These are phyloP conservation scores for Geococcyx californianus DNA, from an alignment of 2,113 vertebrate species.

Conservation along the genomic window DNA sequence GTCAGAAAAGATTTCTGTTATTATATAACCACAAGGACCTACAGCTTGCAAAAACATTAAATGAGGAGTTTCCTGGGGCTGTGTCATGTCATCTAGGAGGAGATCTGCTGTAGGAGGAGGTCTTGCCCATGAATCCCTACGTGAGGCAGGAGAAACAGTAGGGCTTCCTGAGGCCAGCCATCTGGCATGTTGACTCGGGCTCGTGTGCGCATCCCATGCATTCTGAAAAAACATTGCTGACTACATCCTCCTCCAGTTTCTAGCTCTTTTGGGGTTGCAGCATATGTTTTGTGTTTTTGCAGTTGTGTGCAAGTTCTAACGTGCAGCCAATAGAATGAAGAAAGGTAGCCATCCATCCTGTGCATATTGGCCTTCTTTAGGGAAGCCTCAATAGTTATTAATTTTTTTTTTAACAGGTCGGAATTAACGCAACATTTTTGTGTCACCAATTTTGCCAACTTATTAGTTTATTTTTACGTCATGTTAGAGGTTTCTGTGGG, in stretches of 20 bases:
- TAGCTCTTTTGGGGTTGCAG: neutral
- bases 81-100: fast-evolving
- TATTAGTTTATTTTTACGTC: neutral
- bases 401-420: neutral
- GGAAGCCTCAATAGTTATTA: neutral
- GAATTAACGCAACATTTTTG: neutral
- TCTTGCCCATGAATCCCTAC: neutral
- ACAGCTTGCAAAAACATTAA: neutral
- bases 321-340: neutral
- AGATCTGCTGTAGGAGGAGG: neutral
- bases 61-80: neutral
- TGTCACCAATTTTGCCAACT: neutral
- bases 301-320: neutral
- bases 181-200: fast-evolving
- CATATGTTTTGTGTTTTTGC: neutral
- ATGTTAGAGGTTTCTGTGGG: neutral
- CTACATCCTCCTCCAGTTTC: neutral
- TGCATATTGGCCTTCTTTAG: neutral
- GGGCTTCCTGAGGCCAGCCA: neutral
- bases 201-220: fast-evolving
- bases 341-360: neutral
- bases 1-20: neutral
- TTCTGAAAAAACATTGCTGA: neutral
- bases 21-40: fast-evolving
- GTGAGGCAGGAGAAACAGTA: neutral